phyloP scores from a whole-genome alignment of 2,113 vertebrate species.

The Oreochromis aureus region DNA sequence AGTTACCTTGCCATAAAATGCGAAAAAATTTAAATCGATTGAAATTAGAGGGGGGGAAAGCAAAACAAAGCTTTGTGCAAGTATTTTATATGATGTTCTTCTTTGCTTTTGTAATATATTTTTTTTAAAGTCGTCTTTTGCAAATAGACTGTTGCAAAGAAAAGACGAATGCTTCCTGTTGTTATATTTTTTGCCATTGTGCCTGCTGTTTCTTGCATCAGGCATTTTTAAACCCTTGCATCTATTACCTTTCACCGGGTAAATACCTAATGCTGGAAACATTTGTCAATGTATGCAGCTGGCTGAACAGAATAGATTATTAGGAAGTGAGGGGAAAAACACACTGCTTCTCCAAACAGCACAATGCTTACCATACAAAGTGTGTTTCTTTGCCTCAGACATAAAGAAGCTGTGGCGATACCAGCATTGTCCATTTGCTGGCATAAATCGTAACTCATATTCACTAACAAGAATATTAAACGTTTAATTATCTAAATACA shows the following conservation, averaged over 20 bases:
- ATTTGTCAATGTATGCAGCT: conserved; percentile 78
- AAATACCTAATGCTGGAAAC: conserved; percentile 77
- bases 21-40: neutral
- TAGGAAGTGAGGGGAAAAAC: conserved; percentile 71
- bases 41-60: neutral
- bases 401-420: conserved; percentile 11
- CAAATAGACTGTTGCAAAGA: conserved; percentile 22
- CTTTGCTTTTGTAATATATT: neutral
- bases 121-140: neutral
- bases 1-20: neutral
- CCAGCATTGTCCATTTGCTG: neutral
- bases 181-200: conserved; percentile 50
- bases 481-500: neutral
- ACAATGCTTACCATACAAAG: conserved; percentile 38
- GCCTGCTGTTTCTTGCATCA: conserved; percentile 61
- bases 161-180: conserved; percentile 43
- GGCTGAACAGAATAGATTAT: conserved; percentile 79
- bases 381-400: conserved; percentile 16
- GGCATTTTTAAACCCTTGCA: conserved; percentile 70
- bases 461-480: conserved; percentile 9
- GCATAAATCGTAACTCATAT: neutral
- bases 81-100: neutral
- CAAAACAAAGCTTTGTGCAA: neutral
- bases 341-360: conserved; percentile 63
- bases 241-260: conserved; percentile 74